phyloP scores from a whole-genome alignment of 2,113 vertebrate genomes.

The Cebidichthys violaceus region DNA sequence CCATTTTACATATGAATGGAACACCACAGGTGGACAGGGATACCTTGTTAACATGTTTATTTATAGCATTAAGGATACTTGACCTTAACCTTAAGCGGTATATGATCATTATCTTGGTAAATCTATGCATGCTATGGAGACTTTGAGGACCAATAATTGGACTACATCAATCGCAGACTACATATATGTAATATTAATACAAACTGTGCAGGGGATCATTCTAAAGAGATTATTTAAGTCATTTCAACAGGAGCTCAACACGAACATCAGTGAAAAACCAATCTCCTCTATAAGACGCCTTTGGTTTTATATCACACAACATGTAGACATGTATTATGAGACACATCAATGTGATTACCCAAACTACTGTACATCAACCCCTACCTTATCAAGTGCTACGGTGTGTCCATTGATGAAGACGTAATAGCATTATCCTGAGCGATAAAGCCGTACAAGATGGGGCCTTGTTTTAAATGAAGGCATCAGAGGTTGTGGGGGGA shows the following conservation, averaged over 20 bases:
- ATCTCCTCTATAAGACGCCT: neutral
- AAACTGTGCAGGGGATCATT: neutral
- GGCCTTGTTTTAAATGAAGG: slow-evolving; percentile 68
- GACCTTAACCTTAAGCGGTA: neutral
- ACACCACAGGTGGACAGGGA: neutral
- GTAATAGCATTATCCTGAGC: slow-evolving; percentile 30
- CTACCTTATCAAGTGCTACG: slow-evolving; percentile 17
- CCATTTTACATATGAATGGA: neutral
- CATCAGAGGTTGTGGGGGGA: slow-evolving; percentile 53
- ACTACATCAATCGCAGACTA: neutral
- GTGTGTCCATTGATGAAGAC: slow-evolving; percentile 20
- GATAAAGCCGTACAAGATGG: slow-evolving; percentile 58
- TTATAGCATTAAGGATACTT: neutral
- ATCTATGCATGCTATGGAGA: neutral
- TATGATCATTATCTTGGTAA: neutral
- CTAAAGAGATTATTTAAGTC: neutral
- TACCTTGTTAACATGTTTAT: neutral
- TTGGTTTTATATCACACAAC: neutral
- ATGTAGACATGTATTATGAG: slow-evolving; percentile 2
- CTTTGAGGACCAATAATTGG: neutral
- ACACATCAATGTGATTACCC: slow-evolving; percentile 17
- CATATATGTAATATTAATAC: neutral
- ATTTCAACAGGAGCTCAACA: neutral
- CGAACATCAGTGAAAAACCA: neutral
- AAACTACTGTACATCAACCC: slow-evolving; percentile 4